Evolutionary conservation across 2,113 vertebrate species (phyloP).

Genomic region (Chlorodrepanis virens): DNA sequence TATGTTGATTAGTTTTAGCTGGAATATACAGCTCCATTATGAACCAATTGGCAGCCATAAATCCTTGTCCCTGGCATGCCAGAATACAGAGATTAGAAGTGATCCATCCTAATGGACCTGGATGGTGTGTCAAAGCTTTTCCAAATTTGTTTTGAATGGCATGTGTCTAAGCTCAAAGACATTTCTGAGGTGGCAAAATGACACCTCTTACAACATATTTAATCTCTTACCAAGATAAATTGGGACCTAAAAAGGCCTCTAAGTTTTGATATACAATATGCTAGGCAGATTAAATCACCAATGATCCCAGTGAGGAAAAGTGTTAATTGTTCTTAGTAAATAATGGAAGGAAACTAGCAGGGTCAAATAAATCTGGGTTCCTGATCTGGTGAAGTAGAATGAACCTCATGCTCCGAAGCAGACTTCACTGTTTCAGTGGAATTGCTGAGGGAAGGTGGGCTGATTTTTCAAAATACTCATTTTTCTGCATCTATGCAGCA

Average conservation of each 20-base stretch:
- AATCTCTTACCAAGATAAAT: not conserved
- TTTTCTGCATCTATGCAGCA: not conserved
- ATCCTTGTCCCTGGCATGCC: not conserved
- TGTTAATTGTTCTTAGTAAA: not conserved
- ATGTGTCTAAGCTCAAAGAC: not conserved
- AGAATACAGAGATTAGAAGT: constrained; percentile 5
- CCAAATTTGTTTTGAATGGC: constrained; percentile 2
- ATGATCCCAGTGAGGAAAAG: not conserved
- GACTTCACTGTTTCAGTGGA: not conserved
- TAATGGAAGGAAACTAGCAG: not conserved
- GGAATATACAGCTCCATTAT: not conserved
- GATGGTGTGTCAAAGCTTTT: not conserved
- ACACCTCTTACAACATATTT: not conserved
- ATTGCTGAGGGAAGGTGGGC: not conserved
- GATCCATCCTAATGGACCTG: not conserved
- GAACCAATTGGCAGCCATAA: not conserved
- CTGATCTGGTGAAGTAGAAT: not conserved
- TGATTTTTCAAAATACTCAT: not conserved
- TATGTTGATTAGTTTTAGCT: not conserved
- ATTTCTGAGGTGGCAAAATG: constrained; percentile 6
- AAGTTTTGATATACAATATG: not conserved
- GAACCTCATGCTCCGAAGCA: not conserved
- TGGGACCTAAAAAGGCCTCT: not conserved
- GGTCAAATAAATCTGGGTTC: not conserved
- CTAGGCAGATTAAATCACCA: not conserved